Evolutionary conservation across 2,113 vertebrate genomes (phyloP), one percentile per base, ranked within the genome.

Genomic region (Elachura formosa): DNA sequence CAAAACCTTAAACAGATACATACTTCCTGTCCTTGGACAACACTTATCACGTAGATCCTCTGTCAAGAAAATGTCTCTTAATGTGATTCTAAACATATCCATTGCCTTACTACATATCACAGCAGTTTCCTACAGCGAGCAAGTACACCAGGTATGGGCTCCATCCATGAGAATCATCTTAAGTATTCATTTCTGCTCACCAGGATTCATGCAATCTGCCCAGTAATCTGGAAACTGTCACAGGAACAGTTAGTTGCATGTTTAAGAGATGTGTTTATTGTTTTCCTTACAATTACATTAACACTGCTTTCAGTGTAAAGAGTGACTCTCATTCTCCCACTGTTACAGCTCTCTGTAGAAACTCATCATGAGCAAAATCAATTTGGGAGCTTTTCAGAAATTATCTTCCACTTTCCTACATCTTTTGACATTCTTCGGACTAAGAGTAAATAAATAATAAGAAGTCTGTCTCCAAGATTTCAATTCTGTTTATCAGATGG

Each of bases 21-120:
- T n/a, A 74, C 79, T 87, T 87, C 80, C 83, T 84, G 52, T 87
- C 49, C n/a, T 76, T 48, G 31, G 77, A 90, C 72, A 61, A 90
- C 72, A 61, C 8, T 77, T 74, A 77, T 20, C 51, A 54, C n/a
- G 71, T 4, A 71, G 43, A 61, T 71, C 55, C 71, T 71, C 63
- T 55, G n/a, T 71, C 67, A 72, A 75, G 28, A 91, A n/a, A 43
- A 31, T 51, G 14, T n/a, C 19, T 45, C 45, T 86, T 21, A 41
- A 15, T 41, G 23, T 29, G n/a, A 22, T 88, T 76, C 40, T 36
- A 91, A 87, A 31, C 17, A n/a, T 19, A 84, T 34, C 45, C 31
- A 26, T 9, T 55, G 15, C 33, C 31, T 68, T 23, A 15, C 11
- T 66, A 36, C 20, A 5, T 6, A 62, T 24, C 24, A 28, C 11